Conservation (phyloP, 2,113 vertebrate genomes). For the Cairina moschata region DNA sequence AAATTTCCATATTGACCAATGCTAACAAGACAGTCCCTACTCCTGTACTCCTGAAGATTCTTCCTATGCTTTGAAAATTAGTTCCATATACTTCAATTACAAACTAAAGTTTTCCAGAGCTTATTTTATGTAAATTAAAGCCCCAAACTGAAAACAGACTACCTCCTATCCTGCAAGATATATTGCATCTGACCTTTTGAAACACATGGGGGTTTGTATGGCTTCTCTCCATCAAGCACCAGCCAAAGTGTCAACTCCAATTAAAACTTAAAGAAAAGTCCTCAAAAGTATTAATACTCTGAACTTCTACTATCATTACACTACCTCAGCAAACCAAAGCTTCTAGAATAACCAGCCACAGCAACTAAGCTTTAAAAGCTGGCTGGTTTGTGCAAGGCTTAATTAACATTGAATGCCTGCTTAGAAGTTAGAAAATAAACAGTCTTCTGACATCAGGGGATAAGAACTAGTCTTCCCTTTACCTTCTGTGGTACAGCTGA, state of each 20-base stretch:
- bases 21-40: neutral
- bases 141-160: neutral
- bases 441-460: neutral
- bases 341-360: neutral
- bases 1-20: constrained; percentile 61
- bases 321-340: neutral
- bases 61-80: neutral
- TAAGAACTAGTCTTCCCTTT: neutral
- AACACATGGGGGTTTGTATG: neutral
- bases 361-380: neutral
- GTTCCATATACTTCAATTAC: neutral
- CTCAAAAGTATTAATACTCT: neutral
- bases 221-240: neutral
- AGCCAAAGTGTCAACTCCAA: neutral
- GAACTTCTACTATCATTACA: neutral
- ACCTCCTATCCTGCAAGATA: neutral
- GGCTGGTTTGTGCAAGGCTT: neutral
- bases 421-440: neutral
- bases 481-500: neutral
- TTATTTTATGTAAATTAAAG: neutral
- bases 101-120: neutral
- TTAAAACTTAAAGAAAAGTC: neutral
- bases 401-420: neutral
- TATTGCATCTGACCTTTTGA: neutral
- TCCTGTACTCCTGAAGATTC: neutral